Evolutionary conservation across 1,140 invertebrate species (phyloP), one percentile per base, ranked within the genome.

Genomic region (Mercenaria mercenaria): DNA sequence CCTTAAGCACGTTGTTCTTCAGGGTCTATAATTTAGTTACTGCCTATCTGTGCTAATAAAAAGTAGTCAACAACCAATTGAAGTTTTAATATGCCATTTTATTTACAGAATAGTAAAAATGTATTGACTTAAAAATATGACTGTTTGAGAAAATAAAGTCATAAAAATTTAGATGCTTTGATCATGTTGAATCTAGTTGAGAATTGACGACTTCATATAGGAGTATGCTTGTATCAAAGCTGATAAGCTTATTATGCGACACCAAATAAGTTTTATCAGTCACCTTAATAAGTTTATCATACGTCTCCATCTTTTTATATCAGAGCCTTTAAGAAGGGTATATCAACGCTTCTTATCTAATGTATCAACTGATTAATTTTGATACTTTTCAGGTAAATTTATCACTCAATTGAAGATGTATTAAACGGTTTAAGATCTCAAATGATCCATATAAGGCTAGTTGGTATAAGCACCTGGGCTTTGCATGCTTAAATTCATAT

Each of bases 321-420:
- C 39, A 3, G 39, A 4, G 0, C 50, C 52, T 59, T 67, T 47
- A 64, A 82, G 37, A 18, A n/a, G 37, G 56, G 34, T 64, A 29
- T 76, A 50, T 76, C 72, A 50, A 47, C 43, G 13, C 8, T 39
- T 11, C 72, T 50, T 76, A 76, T 76, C 72, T 76, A 29, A 76
- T 76, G 37, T 76, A 86, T 86, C 69, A 86, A 74, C 74, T 64
- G 84, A 77, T 86, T 77, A 86, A 59, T 76, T 52, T 86, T 37
- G 67, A 86, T 86, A 56, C 34, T 47, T 86, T 43, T 77, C 52
- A 59, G 47, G 47, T 56, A 50, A 37, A 86, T 86, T 86, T 86
- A 86, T 61, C 47, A 72, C 47, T 67, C 69, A 50, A 43, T 77
- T 76, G 34, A 86, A 86, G 84, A 86, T 64, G 61, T 50, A 61